Base-by-base conservation (phyloP, 1,140 invertebrate species). In the Platorchestia sp. region DNA sequence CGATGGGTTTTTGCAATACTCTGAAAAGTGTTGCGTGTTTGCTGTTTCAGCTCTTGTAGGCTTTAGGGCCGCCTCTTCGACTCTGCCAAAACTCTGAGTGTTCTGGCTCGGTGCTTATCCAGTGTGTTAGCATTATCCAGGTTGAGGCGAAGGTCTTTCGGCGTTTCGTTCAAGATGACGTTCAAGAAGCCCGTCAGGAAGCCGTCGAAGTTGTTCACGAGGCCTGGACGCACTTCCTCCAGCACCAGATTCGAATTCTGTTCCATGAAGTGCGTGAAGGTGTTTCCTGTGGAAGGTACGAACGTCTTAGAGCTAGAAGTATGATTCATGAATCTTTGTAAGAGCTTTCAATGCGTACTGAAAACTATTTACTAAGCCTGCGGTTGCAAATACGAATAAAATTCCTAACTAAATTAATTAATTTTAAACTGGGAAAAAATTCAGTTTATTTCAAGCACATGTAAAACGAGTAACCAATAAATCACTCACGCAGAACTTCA, bases 91-190 rank as follows among this genome's bases (percentile, higher is more conserved):
- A 93, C 40, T 14, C 91, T 44, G 43, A 93, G 91, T 16, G 91
- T 93, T 40, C 91, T 44, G 41, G 43, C 43, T 6, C 91, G 91
- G 45, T 93, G 91, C 91, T 93, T 93, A 44, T 93, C 91, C 36
- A 16, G 43, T 0, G 6, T n/a, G 91, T 93, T 93, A 10, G 45
- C 91, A 40, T 93, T 93, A 5, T 44, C 44, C 0, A 47, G 3
- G 45, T 6, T 5, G 45, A 44, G 0, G 6, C 5, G 7, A 40
- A 47, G 5, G 91, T 93, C 91, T 44, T 0, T 41, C 3, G 91
- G 91, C 16, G 47, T 6, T 40, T 93, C 0, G 10, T 0, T 27
- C 43, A 93, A 36, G 44, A 93, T 47, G 14, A n/a, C 45, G 91
- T 93, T 93, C 43, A 93, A 3, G 5, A 93, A 7, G 6, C 10